phyloP scores from a whole-genome alignment of 2,113 vertebrate species.

The Otis tarda region DNA sequence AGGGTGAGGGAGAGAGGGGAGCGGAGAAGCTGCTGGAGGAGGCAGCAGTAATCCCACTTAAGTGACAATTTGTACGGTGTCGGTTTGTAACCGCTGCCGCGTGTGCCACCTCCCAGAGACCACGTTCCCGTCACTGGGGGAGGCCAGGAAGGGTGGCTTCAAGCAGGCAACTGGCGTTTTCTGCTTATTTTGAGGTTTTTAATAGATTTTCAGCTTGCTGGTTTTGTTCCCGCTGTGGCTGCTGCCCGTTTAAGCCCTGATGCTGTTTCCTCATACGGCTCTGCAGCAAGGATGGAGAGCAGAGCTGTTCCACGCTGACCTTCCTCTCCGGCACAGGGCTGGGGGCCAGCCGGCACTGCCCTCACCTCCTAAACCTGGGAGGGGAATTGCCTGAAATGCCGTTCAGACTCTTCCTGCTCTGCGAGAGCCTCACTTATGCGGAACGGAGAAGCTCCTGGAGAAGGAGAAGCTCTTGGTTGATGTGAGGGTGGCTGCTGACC shows the following conservation, averaged over 20 bases:
- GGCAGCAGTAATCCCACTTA: constrained; percentile 26
- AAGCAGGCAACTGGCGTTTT: background rate
- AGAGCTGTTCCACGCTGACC: background rate
- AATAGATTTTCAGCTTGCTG: background rate
- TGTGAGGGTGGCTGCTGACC: background rate
- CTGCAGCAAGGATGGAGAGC: accelerated
- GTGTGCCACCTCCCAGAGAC: background rate
- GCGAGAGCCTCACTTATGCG: background rate
- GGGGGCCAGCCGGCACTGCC: background rate
- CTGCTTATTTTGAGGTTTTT: background rate
- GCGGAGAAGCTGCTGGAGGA: constrained; percentile 24
- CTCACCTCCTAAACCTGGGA: background rate
- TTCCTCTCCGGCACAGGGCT: background rate
- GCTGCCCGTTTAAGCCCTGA: background rate
- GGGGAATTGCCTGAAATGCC: background rate
- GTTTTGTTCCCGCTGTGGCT: background rate
- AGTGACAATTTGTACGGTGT: constrained; percentile 31
- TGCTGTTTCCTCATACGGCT: background rate
- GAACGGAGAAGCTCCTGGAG: background rate
- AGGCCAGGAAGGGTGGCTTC: background rate
- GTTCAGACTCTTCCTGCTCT: background rate
- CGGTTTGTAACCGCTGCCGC: background rate
- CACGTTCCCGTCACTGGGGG: accelerated
- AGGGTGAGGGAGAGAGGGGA: background rate
- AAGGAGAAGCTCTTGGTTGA: background rate